Conservation (phyloP, 2,888 invertebrate species). For the Dryocosmus kuriphilus region DNA sequence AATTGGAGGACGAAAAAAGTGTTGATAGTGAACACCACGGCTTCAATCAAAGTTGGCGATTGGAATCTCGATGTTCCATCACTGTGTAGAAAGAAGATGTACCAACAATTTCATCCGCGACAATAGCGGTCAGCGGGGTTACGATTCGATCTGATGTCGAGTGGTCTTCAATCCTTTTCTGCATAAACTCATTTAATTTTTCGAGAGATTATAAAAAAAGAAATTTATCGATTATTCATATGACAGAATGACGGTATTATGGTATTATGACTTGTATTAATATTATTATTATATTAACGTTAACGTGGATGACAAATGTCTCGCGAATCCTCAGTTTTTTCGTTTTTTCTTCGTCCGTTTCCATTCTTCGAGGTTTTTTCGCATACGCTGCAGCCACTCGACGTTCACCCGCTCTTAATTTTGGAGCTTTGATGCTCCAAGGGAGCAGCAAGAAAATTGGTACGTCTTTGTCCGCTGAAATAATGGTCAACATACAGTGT, state of each 20-base stretch:
- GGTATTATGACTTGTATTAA: too few relatives aligned
- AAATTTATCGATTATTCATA: neutral
- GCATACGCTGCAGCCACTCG: neutral
- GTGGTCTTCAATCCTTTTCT: neutral
- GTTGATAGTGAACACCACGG: neutral
- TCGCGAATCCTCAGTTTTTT: slow-evolving; percentile 40
- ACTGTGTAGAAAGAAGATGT: neutral
- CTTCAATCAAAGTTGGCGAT: neutral
- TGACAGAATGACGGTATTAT: neutral
- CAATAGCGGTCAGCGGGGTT: slow-evolving; percentile 1
- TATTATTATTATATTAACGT: slow-evolving; percentile 30
- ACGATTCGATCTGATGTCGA: neutral
- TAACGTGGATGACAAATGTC: slow-evolving; percentile 37
- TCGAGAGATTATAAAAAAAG: slow-evolving; percentile 8
- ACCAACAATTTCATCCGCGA: slow-evolving; percentile 3
- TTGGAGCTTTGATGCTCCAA: slow-evolving; percentile 23
- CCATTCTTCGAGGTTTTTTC: slow-evolving; percentile 24
- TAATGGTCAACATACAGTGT: too few relatives aligned
- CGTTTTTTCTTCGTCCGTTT: slow-evolving; percentile 33
- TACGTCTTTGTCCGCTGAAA: slow-evolving; percentile 19
- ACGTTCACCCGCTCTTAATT: slow-evolving; percentile 13
- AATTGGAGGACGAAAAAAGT: neutral
- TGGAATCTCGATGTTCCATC: neutral
- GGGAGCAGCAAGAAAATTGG: slow-evolving; percentile 31
- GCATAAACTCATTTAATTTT: neutral